Evolutionary conservation across 2,888 invertebrate species (phyloP).

Genomic region (Parelbella ahira): DNA sequence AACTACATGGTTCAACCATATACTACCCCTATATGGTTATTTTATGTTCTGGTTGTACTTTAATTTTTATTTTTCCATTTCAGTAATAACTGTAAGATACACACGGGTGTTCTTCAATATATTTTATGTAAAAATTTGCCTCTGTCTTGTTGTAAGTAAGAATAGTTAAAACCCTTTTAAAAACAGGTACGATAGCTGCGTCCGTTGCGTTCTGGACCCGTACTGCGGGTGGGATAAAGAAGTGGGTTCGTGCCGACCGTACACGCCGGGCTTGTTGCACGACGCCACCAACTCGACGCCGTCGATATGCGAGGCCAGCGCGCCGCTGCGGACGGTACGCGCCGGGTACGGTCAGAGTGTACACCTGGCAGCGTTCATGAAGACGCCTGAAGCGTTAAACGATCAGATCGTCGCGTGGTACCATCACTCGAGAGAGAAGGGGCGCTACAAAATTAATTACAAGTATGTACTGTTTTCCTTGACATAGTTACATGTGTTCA

Average conservation of each 20-base stretch:
- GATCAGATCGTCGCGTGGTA: conserved; percentile 74
- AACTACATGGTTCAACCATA: too few relatives aligned
- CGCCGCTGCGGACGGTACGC: conserved; percentile 76
- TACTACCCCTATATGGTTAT: too few relatives aligned
- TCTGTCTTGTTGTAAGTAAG: too few relatives aligned
- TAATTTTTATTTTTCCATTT: too few relatives aligned
- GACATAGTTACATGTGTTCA: too few relatives aligned
- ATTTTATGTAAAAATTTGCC: too few relatives aligned
- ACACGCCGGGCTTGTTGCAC: conserved; percentile 79
- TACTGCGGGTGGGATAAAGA: conserved; percentile 87
- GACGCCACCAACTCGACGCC: conserved; percentile 82
- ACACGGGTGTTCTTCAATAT: too few relatives aligned
- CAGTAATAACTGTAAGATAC: too few relatives aligned
- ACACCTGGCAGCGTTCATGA: conserved; percentile 79
- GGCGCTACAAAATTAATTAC: conserved; percentile 76
- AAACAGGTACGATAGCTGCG: conserved; percentile 83
- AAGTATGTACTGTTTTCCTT: too few relatives aligned
- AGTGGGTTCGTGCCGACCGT: conserved; percentile 78
- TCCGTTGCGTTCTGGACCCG: conserved; percentile 83
- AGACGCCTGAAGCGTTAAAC: conserved; percentile 69
- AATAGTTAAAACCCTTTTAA: too few relatives aligned
- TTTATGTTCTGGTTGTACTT: too few relatives aligned
- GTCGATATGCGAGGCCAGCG: conserved; percentile 79
- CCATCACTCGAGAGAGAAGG: conserved; percentile 77
- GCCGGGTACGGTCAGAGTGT: conserved; percentile 83